Evolutionary conservation across 2,888 invertebrate species (phyloP).

Genomic region (Lithophane semibrunnea): DNA sequence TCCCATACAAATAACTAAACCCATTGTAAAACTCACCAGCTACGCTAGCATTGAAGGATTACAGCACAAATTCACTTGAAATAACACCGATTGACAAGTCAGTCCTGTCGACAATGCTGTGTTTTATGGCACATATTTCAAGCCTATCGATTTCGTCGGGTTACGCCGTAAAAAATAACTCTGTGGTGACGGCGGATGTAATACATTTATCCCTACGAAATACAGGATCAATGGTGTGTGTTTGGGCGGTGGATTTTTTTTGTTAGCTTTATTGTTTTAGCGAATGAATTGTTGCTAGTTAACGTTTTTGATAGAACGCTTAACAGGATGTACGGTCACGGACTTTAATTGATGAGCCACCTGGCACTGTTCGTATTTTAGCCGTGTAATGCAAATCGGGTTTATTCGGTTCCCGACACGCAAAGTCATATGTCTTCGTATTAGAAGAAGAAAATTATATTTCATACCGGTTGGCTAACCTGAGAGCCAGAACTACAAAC

Average conservation of each 20-base stretch:
- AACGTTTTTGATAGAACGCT: not conserved
- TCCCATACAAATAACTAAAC: not conserved
- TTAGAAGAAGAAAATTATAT: too few relatives aligned
- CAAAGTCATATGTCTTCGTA: too few relatives aligned
- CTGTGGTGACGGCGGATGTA: slow-evolving; percentile 42
- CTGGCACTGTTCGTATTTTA: too few relatives aligned
- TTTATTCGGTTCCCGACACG: too few relatives aligned
- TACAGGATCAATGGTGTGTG: slow-evolving; percentile 19
- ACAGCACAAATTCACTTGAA: slow-evolving; percentile 27
- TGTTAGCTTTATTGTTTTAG: slow-evolving; percentile 5
- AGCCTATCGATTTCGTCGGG: slow-evolving; percentile 55
- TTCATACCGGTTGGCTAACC: too few relatives aligned
- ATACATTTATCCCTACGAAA: slow-evolving; percentile 53
- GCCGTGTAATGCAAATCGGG: too few relatives aligned
- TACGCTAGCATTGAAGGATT: not conserved
- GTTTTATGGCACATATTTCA: slow-evolving; percentile 60
- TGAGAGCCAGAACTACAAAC: too few relatives aligned
- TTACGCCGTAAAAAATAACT: slow-evolving; percentile 60
- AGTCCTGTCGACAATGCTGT: slow-evolving; percentile 33
- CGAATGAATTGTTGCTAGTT: not conserved
- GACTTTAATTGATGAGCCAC: too few relatives aligned
- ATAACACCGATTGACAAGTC: slow-evolving; percentile 53
- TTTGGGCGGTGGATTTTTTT: slow-evolving; percentile 15
- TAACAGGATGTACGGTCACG: not conserved
- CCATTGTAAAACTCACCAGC: not conserved